Evolutionary conservation across 2,797 vertebrate species (phyloP).

Genomic region (Sternarchorhynchus goeldii): DNA sequence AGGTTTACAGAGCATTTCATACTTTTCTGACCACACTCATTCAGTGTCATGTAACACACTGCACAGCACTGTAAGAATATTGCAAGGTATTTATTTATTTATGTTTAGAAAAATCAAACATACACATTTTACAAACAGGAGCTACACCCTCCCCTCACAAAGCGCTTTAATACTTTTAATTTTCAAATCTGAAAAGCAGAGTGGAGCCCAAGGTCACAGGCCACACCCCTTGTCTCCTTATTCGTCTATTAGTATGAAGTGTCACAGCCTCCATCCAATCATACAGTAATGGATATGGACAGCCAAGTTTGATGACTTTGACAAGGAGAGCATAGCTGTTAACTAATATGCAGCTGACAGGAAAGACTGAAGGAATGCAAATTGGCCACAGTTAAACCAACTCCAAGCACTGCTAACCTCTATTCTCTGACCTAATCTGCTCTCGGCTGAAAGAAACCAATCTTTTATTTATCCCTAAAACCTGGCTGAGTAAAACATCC

Average conservation of each 20-base stretch:
- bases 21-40: conserved; percentile 66
- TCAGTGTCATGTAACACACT: neutral
- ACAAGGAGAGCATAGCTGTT: conserved; percentile 62
- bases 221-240: conserved; percentile 33
- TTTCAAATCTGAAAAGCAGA: neutral
- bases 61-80: neutral
- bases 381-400: conserved; percentile 66
- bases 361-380: conserved; percentile 67
- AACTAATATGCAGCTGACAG: conserved; percentile 57
- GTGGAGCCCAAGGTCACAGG: conserved; percentile 44
- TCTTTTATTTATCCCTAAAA: conserved; percentile 83
- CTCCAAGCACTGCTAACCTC: conserved; percentile 62
- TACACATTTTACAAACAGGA: neutral
- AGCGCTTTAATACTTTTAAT: neutral
- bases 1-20: conserved; percentile 63
- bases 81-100: neutral
- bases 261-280: conserved; percentile 49
- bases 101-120: neutral
- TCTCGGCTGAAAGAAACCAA: conserved; percentile 67
- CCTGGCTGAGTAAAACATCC: conserved; percentile 69
- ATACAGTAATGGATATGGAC: conserved; percentile 64
- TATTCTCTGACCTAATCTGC: conserved; percentile 72
- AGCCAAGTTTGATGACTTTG: conserved; percentile 65
- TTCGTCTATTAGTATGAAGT: conserved; percentile 55
- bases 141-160: neutral